Percentiles rank a stretch among this genome's conserved stretches.
Evolutionary conservation across 2,113 vertebrate species (phyloP).

Genomic region (Neogobius melanostomus): DNA sequence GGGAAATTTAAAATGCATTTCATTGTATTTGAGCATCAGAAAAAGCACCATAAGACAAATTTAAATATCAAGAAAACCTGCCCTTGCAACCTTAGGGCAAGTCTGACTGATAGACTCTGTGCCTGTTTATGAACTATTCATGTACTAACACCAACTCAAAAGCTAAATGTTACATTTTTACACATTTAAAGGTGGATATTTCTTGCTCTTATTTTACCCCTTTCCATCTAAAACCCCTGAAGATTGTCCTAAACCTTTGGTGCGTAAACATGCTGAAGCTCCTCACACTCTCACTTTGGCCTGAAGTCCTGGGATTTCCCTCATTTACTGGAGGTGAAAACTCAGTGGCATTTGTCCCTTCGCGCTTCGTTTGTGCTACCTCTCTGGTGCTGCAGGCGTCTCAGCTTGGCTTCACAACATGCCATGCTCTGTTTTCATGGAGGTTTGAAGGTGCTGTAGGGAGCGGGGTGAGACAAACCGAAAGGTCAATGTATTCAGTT

Average conservation of each 20-base stretch:
- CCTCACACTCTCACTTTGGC: conserved; percentile 3
- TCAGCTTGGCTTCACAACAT: conserved; percentile 13
- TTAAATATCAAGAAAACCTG: too few species aligned
- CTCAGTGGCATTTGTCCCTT: conserved; percentile 13
- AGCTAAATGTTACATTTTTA: too few species aligned
- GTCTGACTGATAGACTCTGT: too few species aligned
- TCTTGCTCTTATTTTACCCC: background rate
- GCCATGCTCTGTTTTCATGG: conserved; percentile 14
- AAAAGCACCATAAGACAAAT: too few species aligned
- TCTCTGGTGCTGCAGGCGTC: conserved; percentile 8
- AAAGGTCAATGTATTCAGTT: conserved; percentile 49
- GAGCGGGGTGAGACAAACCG: conserved; percentile 16
- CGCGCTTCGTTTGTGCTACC: conserved; percentile 19
- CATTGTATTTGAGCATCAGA: too few species aligned
- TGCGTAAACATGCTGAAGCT: background rate
- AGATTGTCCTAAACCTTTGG: background rate
- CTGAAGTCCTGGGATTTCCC: conserved; percentile 29
- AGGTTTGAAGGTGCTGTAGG: conserved; percentile 2
- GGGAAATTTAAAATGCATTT: too few species aligned
- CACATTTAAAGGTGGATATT: too few species aligned
- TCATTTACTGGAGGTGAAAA: conserved; percentile 15
- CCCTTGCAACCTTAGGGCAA: too few species aligned
- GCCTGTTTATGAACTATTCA: too few species aligned
- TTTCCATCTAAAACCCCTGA: too few species aligned
- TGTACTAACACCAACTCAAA: too few species aligned